Evolutionary conservation across 2,113 vertebrate genomes (phyloP).

Genomic region (Gopherus evgoodei): DNA sequence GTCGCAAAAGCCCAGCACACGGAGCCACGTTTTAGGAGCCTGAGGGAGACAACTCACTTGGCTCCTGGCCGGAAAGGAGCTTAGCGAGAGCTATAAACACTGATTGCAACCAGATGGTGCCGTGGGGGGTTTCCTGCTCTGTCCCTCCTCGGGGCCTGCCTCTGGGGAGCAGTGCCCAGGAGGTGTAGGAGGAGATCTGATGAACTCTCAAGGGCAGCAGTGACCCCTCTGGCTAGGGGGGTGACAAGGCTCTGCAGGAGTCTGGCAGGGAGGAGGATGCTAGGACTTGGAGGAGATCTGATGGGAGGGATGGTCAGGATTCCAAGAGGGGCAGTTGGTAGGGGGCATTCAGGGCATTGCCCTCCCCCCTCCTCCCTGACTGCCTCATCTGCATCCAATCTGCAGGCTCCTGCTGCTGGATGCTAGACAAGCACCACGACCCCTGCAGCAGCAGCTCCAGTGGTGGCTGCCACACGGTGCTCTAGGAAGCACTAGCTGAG

Average conservation of each 20-base stretch:
- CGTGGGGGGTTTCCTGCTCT: not conserved
- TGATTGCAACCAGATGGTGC: constrained; percentile 61
- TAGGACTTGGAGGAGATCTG: not conserved
- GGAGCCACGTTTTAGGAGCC: not conserved
- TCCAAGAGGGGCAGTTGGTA: not conserved
- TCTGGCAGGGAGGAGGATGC: not conserved
- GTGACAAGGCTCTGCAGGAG: not conserved
- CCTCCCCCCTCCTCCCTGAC: not conserved
- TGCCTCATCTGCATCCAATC: not conserved
- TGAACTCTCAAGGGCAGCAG: not conserved
- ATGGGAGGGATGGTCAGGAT: too few relatives aligned
- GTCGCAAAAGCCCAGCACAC: rapidly evolving
- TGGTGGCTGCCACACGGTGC: too few relatives aligned
- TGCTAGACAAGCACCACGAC: too few relatives aligned
- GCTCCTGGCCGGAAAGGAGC: constrained; percentile 19
- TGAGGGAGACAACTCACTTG: constrained; percentile 44
- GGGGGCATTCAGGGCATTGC: not conserved
- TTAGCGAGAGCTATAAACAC: not conserved
- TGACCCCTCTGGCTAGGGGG: not conserved
- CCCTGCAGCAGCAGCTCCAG: too few relatives aligned
- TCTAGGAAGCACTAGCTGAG: not conserved
- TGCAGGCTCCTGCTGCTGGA: not conserved
- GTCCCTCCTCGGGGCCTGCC: rapidly evolving
- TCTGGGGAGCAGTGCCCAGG: rapidly evolving
- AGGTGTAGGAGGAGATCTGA: rapidly evolving